Conservation (phyloP, 2,797 vertebrate species). For the Lerista edwardsae region DNA sequence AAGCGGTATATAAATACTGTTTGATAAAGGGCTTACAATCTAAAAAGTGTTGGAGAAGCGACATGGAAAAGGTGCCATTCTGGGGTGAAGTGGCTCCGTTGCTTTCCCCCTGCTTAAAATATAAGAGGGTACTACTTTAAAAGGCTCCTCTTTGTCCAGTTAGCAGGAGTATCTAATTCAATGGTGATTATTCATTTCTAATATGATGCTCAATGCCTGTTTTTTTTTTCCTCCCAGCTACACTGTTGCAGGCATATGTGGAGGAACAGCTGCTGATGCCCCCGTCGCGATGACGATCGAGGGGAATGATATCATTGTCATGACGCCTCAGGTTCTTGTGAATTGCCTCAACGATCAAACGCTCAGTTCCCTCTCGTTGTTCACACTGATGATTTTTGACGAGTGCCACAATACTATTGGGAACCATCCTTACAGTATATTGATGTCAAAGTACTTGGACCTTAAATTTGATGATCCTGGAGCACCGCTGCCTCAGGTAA, state of each 20-base stretch:
- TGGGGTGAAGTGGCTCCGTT: too few relatives aligned
- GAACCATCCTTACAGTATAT: conserved; percentile 80
- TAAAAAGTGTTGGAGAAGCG: too few relatives aligned
- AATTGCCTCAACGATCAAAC: conserved; percentile 72
- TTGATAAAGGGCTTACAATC: too few relatives aligned
- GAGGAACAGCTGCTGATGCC: conserved; percentile 64
- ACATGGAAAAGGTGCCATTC: too few relatives aligned
- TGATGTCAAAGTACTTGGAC: conserved; percentile 80
- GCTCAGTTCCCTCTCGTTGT: conserved; percentile 75
- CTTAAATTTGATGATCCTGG: conserved; percentile 69
- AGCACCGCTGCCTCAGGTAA: conserved; percentile 78
- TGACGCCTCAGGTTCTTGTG: conserved; percentile 84
- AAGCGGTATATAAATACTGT: too few relatives aligned
- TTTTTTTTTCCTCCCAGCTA: conserved; percentile 62
- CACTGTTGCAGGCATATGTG: conserved; percentile 77
- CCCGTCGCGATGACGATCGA: conserved; percentile 66
- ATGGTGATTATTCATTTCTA: not conserved
- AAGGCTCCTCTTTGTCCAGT: too few relatives aligned
- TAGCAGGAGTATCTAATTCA: too few relatives aligned
- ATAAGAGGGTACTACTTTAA: too few relatives aligned
- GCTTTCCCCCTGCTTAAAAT: too few relatives aligned
- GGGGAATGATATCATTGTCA: conserved; percentile 77
- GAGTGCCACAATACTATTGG: conserved; percentile 84
- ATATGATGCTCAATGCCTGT: not conserved
- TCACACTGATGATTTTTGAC: conserved; percentile 83